Percentiles rank a stretch among this genome's conserved stretches.
Conservation (phyloP, 2,113 vertebrate genomes). For the Phyllopteryx taeniolatus region DNA sequence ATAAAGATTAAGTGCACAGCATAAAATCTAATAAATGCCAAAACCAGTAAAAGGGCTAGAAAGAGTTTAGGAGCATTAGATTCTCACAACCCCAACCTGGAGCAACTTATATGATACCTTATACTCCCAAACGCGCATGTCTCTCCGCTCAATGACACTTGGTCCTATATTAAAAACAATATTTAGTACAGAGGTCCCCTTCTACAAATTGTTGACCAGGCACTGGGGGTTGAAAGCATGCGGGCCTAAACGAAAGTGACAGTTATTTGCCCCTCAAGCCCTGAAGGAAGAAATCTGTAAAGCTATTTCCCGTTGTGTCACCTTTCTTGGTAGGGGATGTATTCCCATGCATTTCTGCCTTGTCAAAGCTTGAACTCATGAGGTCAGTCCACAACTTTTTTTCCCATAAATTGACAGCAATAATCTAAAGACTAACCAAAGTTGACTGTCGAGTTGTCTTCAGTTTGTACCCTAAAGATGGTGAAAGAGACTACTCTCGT, state of each 20-base stretch:
- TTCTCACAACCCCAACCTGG: constrained; percentile 49
- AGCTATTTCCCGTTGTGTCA: constrained; percentile 83
- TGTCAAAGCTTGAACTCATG: constrained; percentile 60
- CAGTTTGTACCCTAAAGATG: constrained; percentile 18
- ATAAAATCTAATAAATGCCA: constrained; percentile 70
- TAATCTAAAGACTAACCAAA: constrained; percentile 3
- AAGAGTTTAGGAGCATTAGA: constrained; percentile 40
- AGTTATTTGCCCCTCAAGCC: constrained; percentile 76
- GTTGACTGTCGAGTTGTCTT: constrained; percentile 32
- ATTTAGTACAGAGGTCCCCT: constrained; percentile 62
- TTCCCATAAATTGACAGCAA: constrained; percentile 58
- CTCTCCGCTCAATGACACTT: constrained; percentile 42
- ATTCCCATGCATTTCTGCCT: constrained; percentile 72
- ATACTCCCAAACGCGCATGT: constrained; percentile 21
- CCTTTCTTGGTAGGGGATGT: constrained; percentile 76
- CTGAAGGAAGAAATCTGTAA: constrained; percentile 67
- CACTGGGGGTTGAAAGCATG: constrained; percentile 64
- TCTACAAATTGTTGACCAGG: constrained; percentile 70
- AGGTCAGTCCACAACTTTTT: constrained; percentile 64
- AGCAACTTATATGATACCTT: constrained; percentile 36
- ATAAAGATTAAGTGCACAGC: constrained; percentile 56
- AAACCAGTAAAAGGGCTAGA: constrained; percentile 50
- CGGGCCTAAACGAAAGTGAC: constrained; percentile 78
- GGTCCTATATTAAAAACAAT: constrained; percentile 45
- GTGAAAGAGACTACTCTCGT: constrained; percentile 22